Evolutionary conservation across 1,140 invertebrate species (phyloP).

Genomic region (Diorhabda elongata): DNA sequence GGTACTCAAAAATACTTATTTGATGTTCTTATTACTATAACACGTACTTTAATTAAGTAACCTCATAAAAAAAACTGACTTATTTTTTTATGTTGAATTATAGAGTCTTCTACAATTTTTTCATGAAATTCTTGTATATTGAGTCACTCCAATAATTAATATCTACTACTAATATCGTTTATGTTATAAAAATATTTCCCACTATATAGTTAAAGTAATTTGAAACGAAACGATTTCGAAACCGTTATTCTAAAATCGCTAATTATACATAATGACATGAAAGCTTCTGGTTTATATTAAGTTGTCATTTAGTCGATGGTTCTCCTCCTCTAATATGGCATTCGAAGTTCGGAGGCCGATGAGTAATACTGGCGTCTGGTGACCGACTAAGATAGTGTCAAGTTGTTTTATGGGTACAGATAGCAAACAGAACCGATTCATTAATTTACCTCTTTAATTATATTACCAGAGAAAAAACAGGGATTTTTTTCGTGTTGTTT

Average conservation of each 20-base stretch:
- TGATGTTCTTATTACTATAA: no score
- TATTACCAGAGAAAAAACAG: slow-evolving; percentile 9
- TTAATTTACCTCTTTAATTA: slow-evolving; percentile 36
- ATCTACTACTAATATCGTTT: no score
- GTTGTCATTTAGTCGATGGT: neutral
- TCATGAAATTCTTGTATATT: no score
- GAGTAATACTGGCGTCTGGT: slow-evolving; percentile 29
- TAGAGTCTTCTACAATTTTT: no score
- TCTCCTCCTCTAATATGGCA: neutral
- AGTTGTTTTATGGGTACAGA: slow-evolving; percentile 33
- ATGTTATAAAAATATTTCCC: neutral
- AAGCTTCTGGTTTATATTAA: neutral
- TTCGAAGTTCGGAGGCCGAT: slow-evolving; percentile 13
- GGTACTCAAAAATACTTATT: no score
- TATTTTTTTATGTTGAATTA: no score
- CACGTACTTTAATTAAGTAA: no score
- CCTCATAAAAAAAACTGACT: no score
- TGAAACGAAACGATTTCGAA: neutral
- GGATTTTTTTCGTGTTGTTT: neutral
- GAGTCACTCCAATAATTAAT: no score
- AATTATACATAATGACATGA: neutral
- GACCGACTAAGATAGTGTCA: slow-evolving; percentile 32
- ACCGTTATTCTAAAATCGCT: neutral
- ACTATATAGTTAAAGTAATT: neutral
- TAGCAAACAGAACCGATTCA: slow-evolving; percentile 30